These are phyloP conservation scores for Drosophila tristis DNA, from an alignment of 1,140 invertebrate species.

Conservation along the genomic window DNA sequence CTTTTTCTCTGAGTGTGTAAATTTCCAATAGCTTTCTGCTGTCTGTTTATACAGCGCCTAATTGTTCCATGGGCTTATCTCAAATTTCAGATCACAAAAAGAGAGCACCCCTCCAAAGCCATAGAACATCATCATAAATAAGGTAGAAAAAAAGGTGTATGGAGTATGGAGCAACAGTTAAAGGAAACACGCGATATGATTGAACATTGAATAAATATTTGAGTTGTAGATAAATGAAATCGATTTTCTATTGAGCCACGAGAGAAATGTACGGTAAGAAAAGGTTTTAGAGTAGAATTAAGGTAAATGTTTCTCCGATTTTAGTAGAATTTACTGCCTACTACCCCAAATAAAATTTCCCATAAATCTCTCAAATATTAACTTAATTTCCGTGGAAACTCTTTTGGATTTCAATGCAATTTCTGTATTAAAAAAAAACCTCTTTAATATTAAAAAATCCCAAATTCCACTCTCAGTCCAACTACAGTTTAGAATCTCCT, in stretches of 20 bases:
- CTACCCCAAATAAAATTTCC: too few species aligned
- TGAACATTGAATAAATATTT: constrained; percentile 12
- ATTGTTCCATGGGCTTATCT: constrained; percentile 75
- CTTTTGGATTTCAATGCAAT: too few species aligned
- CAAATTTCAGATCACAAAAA: constrained; percentile 66
- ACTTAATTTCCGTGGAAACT: too few species aligned
- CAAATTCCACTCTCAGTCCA: not conserved
- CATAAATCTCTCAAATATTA: too few species aligned
- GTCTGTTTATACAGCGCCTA: constrained; percentile 70
- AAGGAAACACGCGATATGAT: constrained; percentile 3
- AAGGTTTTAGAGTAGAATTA: too few species aligned
- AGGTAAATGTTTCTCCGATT: too few species aligned
- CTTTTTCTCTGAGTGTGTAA: too few species aligned
- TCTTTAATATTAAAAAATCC: not conserved
- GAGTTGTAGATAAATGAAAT: too few species aligned
- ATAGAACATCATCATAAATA: constrained; percentile 9
- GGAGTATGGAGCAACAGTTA: constrained; percentile 3
- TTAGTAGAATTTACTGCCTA: too few species aligned
- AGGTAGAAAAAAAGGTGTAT: constrained; percentile 10
- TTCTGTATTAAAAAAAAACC: constrained; percentile 23
- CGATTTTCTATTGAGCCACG: too few species aligned
- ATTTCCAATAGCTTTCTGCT: constrained; percentile 21
- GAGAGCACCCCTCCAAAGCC: not conserved
- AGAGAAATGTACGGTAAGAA: too few species aligned
- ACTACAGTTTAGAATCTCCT: not conserved